phyloP scores from a whole-genome alignment of 2,888 invertebrate species.

The Netelia fuscicornis region DNA sequence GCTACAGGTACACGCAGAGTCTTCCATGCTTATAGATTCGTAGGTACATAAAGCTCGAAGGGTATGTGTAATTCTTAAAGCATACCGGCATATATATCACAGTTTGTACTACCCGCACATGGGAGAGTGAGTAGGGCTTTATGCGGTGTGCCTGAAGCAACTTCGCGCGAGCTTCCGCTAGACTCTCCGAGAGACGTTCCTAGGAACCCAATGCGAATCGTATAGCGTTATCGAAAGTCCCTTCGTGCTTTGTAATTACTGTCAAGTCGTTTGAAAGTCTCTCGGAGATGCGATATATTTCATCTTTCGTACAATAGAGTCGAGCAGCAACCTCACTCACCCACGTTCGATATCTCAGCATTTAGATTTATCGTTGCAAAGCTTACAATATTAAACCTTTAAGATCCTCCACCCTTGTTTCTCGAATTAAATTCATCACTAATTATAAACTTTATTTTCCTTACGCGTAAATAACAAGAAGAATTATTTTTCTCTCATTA shows the following conservation, averaged over 20 bases:
- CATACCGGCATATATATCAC: background rate
- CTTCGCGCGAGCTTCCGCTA: background rate
- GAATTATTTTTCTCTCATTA: too few relatives aligned
- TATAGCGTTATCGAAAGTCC: constrained; percentile 26
- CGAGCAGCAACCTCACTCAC: background rate
- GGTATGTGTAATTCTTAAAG: background rate
- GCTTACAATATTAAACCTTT: background rate
- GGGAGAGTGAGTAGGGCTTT: background rate
- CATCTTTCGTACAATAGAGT: background rate
- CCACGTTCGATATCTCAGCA: background rate
- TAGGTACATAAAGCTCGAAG: background rate
- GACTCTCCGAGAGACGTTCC: background rate
- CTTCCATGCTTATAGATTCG: background rate
- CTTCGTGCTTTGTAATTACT: constrained; percentile 3
- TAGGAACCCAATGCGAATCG: constrained; percentile 19
- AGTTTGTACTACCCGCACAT: background rate
- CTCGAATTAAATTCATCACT: too few relatives aligned
- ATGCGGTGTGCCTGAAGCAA: background rate
- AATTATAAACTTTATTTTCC: too few relatives aligned
- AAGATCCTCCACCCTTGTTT: too few relatives aligned
- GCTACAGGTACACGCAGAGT: background rate
- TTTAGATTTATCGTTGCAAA: background rate
- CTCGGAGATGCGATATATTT: background rate
- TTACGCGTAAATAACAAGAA: too few relatives aligned
- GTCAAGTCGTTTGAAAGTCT: constrained; percentile 6